Base-by-base conservation (phyloP, 2,797 vertebrate genomes). In the Anisognathus igniventris region DNA sequence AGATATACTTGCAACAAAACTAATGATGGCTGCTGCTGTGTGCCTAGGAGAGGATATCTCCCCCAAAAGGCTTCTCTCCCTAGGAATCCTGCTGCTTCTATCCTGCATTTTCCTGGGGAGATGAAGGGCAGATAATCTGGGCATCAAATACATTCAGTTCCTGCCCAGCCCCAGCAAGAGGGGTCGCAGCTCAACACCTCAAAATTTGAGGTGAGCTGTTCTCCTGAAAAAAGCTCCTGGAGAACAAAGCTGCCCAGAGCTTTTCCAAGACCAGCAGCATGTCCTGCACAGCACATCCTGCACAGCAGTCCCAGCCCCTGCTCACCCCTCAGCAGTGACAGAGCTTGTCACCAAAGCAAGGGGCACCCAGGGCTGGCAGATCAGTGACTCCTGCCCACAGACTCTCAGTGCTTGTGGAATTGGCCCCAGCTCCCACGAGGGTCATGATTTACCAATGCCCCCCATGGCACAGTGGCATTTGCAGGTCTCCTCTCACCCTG, bases 1-100 rank as follows among this genome's bases (percentile, higher is more conserved):
- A 86, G 83, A 82, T 64, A 91, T 62, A 87, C 73, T 79, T 13
- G 3, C 75, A 71, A 79, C 44, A 91, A 96, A 95, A 93, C 66
- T 92, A 79, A 94, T 93, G 93, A 78, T 35, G 57, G 76, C 48
- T 70, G 57, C 62, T 67, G 62, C 68, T 86, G 21, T 66, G 54
- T 71, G 66, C 70, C 35, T 79, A 25, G 74, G 60, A 88, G 48
- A 92, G 31, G 58, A 67, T 58, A 58, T 71, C 58, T 91, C 48
- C 66, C 47, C 37, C 33, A 66, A 54, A 91, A 93, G 28, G 60
- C 70, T 74, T 40, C 4, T 92, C 20, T 66, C 27, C 17, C 12
- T 42, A 6, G 21, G 64, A 77, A 84, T 65, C 16, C 54, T 47
- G 33, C n/a, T 79, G 33, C 56, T 88, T 67, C 45, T 23, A 37